phyloP scores from a whole-genome alignment of 1,140 invertebrate genomes.

The Listronotus oregonensis region DNA sequence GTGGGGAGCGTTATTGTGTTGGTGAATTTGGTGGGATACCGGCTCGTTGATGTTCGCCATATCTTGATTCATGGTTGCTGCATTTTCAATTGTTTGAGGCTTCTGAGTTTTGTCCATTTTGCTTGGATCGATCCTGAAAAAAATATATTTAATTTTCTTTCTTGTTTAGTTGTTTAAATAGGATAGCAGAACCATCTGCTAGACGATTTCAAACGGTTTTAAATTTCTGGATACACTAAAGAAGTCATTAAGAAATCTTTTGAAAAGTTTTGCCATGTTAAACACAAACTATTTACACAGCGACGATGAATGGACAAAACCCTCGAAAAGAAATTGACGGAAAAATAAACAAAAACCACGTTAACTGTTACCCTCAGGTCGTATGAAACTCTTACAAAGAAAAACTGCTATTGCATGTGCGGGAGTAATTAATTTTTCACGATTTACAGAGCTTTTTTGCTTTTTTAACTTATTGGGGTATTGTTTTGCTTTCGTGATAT shows the following conservation, averaged over 20 bases:
- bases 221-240: too few relatives aligned
- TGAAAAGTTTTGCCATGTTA: too few relatives aligned
- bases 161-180: neutral
- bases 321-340: neutral
- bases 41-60: constrained; percentile 36
- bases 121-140: constrained; percentile 50
- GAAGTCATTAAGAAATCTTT: too few relatives aligned
- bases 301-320: neutral
- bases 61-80: constrained; percentile 30
- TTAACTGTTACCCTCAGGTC: neutral
- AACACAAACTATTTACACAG: neutral
- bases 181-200: too few relatives aligned
- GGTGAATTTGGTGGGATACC: constrained; percentile 47
- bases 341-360: neutral
- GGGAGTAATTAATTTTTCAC: too few relatives aligned
- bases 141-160: constrained; percentile 11
- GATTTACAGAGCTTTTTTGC: too few relatives aligned
- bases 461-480: too few relatives aligned
- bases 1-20: constrained; percentile 50
- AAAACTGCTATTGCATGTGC: too few relatives aligned
- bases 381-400: too few relatives aligned
- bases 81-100: constrained; percentile 38
- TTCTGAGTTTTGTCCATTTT: constrained; percentile 54
- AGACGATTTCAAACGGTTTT: too few relatives aligned
- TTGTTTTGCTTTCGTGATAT: too few relatives aligned